These are phyloP conservation scores for Alosa sapidissima DNA, from an alignment of 2,797 vertebrate genomes.

Conservation along the genomic window DNA sequence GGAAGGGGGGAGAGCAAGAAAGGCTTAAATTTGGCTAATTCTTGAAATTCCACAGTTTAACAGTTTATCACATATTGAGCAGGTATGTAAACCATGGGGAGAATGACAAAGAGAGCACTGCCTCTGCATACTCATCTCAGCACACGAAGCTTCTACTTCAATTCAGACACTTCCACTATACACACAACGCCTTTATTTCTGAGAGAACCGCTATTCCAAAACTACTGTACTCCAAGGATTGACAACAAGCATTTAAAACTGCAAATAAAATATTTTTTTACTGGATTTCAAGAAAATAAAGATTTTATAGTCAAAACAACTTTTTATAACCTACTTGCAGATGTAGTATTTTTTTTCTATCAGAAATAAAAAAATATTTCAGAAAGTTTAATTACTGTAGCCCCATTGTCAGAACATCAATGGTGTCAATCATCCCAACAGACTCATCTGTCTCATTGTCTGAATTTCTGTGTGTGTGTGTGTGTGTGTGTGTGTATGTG, in stretches of 20 bases:
- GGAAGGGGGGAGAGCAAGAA: background rate
- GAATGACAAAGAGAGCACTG: slow-evolving; percentile 56
- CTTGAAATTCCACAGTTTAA: slow-evolving; percentile 61
- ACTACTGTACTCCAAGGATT: background rate
- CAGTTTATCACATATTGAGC: slow-evolving; percentile 62
- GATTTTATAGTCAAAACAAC: background rate
- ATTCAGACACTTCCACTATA: background rate
- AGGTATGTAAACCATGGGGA: slow-evolving; percentile 68
- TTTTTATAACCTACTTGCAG: background rate
- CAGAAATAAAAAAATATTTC: background rate
- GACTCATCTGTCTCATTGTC: background rate
- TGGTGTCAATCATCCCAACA: background rate
- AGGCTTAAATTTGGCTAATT: slow-evolving; percentile 52
- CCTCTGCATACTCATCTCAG: slow-evolving; percentile 52
- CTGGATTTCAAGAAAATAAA: too few relatives aligned
- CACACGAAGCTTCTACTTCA: slow-evolving; percentile 42
- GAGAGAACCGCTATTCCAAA: background rate
- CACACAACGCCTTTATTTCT: background rate
- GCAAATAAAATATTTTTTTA: background rate
- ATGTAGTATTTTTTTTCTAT: background rate
- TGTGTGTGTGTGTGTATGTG: slow-evolving; percentile 30
- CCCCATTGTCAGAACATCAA: background rate
- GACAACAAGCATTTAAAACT: background rate
- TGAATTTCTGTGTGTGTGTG: background rate
- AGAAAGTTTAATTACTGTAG: background rate